phyloP scores from a whole-genome alignment of 2,888 invertebrate species.

The Agrochola circellaris region DNA sequence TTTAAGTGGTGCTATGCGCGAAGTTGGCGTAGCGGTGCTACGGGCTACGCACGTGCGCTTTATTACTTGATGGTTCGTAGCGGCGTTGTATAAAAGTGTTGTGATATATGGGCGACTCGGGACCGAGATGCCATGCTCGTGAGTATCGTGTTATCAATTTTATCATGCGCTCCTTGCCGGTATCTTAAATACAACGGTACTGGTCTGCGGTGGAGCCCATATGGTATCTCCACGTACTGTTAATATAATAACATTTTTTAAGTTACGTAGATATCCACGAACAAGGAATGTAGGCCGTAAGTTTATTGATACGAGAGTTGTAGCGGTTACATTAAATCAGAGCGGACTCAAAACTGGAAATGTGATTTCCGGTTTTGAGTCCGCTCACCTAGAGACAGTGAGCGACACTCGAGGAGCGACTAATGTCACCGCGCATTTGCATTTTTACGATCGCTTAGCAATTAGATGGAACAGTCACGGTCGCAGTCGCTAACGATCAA shows the following conservation, averaged over 20 bases:
- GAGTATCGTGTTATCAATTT: background rate
- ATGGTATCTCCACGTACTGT: background rate
- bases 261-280: background rate
- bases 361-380: background rate
- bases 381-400: background rate
- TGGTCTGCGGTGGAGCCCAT: too few relatives aligned
- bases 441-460: background rate
- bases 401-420: too few relatives aligned
- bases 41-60: constrained; percentile 15
- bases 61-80: background rate
- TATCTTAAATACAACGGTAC: background rate
- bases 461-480: background rate
- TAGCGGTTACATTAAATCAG: background rate
- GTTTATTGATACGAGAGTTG: background rate
- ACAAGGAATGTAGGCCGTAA: background rate
- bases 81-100: background rate
- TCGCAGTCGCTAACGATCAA: background rate
- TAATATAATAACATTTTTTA: background rate
- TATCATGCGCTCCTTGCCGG: background rate
- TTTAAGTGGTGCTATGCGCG: background rate
- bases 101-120: background rate
- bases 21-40: too few relatives aligned
- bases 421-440: background rate
- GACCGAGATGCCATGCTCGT: background rate
- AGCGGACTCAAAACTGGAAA: background rate